phyloP scores from a whole-genome alignment of 2,888 invertebrate species.

The Erpobdella octoculata region DNA sequence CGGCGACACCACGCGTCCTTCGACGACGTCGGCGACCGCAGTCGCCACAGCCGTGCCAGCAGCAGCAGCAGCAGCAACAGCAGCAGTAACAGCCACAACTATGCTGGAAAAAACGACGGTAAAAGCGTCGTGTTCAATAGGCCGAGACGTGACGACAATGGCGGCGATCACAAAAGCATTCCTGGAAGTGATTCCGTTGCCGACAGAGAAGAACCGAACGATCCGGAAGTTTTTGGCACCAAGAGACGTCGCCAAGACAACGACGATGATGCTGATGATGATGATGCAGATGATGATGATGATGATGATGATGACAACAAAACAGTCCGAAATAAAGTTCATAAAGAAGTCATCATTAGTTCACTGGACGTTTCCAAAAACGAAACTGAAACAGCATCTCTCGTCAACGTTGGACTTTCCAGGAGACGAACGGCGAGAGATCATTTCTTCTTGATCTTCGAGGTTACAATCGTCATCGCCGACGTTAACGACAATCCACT shows the following conservation, averaged over 20 bases:
- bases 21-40: background rate
- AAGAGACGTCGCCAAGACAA: background rate
- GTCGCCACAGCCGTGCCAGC: background rate
- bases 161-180: background rate
- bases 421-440: background rate
- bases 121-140: background rate
- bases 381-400: background rate
- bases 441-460: constrained; percentile 20
- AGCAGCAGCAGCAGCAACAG: background rate
- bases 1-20: background rate
- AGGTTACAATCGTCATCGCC: constrained; percentile 4
- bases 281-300: background rate
- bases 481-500: constrained; percentile 25
- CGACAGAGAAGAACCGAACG: background rate
- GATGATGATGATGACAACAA: background rate
- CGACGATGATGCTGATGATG: background rate
- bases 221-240: background rate
- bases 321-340: background rate
- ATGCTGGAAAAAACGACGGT: background rate
- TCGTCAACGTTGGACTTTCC: background rate
- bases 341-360: background rate
- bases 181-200: background rate
- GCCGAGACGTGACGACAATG: background rate
- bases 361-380: background rate
- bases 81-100: background rate